These are phyloP conservation scores for Solenopsis invicta DNA, from an alignment of 1,140 invertebrate genomes.

Conservation along the genomic window DNA sequence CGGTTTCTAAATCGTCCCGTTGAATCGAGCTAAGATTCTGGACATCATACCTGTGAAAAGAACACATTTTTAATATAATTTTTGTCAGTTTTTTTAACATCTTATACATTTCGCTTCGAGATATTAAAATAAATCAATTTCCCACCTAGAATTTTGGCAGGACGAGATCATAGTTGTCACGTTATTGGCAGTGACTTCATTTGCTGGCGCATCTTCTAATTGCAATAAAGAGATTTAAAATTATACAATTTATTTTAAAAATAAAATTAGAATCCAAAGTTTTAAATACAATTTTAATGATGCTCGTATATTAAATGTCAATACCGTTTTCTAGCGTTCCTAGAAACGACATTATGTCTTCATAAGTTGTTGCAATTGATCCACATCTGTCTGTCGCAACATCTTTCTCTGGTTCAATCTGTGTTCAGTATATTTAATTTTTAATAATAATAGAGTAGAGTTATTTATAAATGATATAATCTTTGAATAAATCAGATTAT, in stretches of 20 bases:
- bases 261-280: background rate
- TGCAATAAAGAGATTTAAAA: background rate
- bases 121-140: background rate
- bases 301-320: background rate
- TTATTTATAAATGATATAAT: conserved; percentile 43
- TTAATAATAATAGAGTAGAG: background rate
- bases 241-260: conserved; percentile 26
- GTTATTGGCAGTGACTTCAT: background rate
- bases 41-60: background rate
- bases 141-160: conserved; percentile 38
- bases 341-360: conserved; percentile 83
- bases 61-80: background rate
- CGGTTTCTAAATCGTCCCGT: conserved; percentile 80
- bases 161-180: background rate
- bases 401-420: conserved; percentile 82
- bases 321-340: conserved; percentile 77
- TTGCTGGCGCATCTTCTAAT: background rate
- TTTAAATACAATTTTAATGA: conserved; percentile 17
- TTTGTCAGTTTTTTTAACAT: background rate
- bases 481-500: background rate
- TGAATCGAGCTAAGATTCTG: background rate
- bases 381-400: conserved; percentile 51
- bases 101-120: background rate
- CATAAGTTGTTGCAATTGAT: conserved; percentile 76
- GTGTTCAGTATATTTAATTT: conserved; percentile 11